Percentiles rank a stretch among this genome's conserved stretches.
Evolutionary conservation across 2,113 vertebrate species (phyloP).

Genomic region (Brienomyrus brachyistius): DNA sequence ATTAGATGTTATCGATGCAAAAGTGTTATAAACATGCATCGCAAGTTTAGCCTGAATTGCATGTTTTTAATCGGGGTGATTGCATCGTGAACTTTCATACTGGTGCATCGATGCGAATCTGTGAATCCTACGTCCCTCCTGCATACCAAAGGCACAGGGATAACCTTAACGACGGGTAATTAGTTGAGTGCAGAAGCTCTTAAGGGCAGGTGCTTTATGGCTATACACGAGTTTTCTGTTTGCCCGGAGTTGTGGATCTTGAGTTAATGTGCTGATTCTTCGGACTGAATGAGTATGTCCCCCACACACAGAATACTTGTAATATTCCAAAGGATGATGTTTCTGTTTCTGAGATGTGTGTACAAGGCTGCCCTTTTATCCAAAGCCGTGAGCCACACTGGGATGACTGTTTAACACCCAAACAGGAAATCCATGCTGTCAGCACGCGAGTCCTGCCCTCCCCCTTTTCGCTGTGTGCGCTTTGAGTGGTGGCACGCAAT

Average conservation of each 20-base stretch:
- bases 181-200: not conserved
- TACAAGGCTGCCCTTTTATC: not conserved
- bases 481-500: constrained; percentile 39
- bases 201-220: not conserved
- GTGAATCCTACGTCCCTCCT: not conserved
- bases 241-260: not conserved
- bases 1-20: not conserved
- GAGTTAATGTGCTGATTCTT: not conserved
- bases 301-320: not conserved
- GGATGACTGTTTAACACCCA: not conserved
- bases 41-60: not conserved
- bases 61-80: not conserved
- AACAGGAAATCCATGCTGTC: not conserved
- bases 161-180: not conserved
- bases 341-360: not conserved
- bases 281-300: not conserved
- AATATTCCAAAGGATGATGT: not conserved
- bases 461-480: constrained; percentile 26
- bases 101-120: not conserved
- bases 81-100: not conserved
- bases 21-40: not conserved
- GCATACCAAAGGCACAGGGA: not conserved
- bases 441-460: not conserved
- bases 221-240: not conserved
- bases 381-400: not conserved